Evolutionary conservation across 1,140 invertebrate genomes (phyloP), one percentile per base, ranked within the genome.

Genomic region (Pachyrhynchus sulphureomaculatus): DNA sequence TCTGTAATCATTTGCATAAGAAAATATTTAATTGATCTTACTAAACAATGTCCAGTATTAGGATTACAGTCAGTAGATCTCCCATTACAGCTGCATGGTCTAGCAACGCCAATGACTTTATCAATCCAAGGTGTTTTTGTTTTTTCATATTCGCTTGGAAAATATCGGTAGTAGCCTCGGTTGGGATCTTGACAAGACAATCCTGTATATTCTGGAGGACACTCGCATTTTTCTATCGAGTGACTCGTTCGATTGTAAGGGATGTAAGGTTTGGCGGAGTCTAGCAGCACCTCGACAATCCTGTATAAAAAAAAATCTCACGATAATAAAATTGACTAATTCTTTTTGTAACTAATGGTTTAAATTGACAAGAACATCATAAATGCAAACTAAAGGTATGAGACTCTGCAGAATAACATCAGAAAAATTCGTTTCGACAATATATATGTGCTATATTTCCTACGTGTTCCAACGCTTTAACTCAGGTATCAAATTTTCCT

Each of bases 171-270:
- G 74, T 88, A 96, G 0, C 95, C 96, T 17, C 84, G 76, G 24
- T 87, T 92, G 0, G 95, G 92, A 75, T 95, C 83, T 73, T 95
- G 92, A 77, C 93, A 95, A 0, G 92, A 95, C 0, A 86, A 84
- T 0, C 89, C 85, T 65, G 86, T 85, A 76, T 93, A 95, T 36
- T 88, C 82, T 4, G 78, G 72, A 1, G 92, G 91, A 72, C 92
- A 95, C n/a, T 85, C 79, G 74, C 96, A 98, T 41, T 89, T 79
- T 78, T 99, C 96, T 5, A 98, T 86, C 1, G 93, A 92, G 1
- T 76, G 76, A 1, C 92, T 93, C 13, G 84, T 83, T 1, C 83
- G 83, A 53, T 78, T 83, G 47, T 79, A 85, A 18, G 82, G 76
- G 13, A 54, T 54, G 37, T 67, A 49, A 8, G 60, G 48, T 21